These are phyloP conservation scores for Saxidomus purpurata DNA, from an alignment of 1,140 invertebrate species.

Conservation along the genomic window DNA sequence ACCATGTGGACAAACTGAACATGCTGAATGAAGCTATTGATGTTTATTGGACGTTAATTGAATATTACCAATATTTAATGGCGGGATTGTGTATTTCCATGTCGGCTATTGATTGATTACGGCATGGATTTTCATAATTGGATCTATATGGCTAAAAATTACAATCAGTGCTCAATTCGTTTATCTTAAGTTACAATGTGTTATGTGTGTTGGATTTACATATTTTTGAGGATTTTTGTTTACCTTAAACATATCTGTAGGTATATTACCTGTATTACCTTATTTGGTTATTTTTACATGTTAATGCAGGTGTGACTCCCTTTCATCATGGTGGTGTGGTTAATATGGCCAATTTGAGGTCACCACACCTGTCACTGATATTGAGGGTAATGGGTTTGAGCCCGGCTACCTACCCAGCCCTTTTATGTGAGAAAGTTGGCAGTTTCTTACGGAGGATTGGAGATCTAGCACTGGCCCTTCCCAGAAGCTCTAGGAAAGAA, in stretches of 20 bases:
- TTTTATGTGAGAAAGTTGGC: no score
- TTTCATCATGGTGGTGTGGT: not conserved
- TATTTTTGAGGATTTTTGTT: slow-evolving; percentile 7
- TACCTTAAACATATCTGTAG: not conserved
- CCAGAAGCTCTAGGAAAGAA: no score
- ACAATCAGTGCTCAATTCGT: not conserved
- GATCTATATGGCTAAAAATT: not conserved
- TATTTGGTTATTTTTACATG: slow-evolving; percentile 16
- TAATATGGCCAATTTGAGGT: no score
- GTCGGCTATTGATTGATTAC: slow-evolving; percentile 14
- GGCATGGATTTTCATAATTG: not conserved
- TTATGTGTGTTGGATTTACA: not conserved
- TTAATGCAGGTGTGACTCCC: no score
- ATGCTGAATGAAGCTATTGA: slow-evolving; percentile 1
- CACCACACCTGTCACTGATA: no score
- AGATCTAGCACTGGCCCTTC: no score
- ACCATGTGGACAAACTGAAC: not conserved
- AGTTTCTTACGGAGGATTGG: no score
- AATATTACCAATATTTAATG: slow-evolving; percentile 29
- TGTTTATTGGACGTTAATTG: slow-evolving; percentile 45
- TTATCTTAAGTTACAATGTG: not conserved
- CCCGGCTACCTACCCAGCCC: no score
- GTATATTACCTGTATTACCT: slow-evolving; percentile 12
- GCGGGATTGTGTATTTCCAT: slow-evolving; percentile 20
- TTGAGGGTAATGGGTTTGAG: no score